Conservation (phyloP, 2,888 invertebrate genomes). For the Drosophila subquinaria region DNA sequence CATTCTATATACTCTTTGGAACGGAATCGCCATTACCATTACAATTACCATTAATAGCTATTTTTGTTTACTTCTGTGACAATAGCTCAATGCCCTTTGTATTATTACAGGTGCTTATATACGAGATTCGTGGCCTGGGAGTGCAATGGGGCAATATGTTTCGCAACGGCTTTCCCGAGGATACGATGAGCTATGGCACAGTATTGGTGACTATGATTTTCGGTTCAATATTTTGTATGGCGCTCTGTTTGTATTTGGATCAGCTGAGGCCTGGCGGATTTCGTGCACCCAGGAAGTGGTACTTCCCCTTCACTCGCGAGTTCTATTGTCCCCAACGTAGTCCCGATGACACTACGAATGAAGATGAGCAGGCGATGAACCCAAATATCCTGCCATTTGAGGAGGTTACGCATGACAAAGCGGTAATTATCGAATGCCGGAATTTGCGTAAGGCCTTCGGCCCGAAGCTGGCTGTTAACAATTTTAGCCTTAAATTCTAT, state of each 20-base stretch:
- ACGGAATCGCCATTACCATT: too few relatives aligned
- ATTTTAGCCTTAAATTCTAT: slow-evolving; percentile 91
- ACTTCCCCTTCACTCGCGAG: slow-evolving; percentile 89
- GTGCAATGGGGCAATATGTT: slow-evolving; percentile 86
- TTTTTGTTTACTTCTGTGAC: slow-evolving; percentile 6
- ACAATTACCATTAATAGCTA: not conserved
- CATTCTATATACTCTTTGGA: slow-evolving; percentile 85
- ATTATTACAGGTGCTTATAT: slow-evolving; percentile 18
- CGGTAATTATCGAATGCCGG: slow-evolving; percentile 86
- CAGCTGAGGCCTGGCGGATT: slow-evolving; percentile 93
- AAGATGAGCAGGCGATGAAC: not conserved
- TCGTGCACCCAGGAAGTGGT: slow-evolving; percentile 92
- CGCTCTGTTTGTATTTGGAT: slow-evolving; percentile 93
- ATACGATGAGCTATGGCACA: slow-evolving; percentile 88
- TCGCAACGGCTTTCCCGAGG: slow-evolving; percentile 88
- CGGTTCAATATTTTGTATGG: slow-evolving; percentile 86
- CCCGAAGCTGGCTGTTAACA: slow-evolving; percentile 87
- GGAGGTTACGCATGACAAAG: slow-evolving; percentile 76
- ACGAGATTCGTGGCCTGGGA: slow-evolving; percentile 86
- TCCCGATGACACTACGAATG: accelerated
- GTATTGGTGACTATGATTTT: slow-evolving; percentile 89
- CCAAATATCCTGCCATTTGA: slow-evolving; percentile 17
- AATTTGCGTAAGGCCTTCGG: slow-evolving; percentile 88
- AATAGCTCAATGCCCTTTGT: slow-evolving; percentile 54
- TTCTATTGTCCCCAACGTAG: slow-evolving; percentile 86